Evolutionary conservation across 2,113 vertebrate species (phyloP).

Genomic region (Prunella himalayana): DNA sequence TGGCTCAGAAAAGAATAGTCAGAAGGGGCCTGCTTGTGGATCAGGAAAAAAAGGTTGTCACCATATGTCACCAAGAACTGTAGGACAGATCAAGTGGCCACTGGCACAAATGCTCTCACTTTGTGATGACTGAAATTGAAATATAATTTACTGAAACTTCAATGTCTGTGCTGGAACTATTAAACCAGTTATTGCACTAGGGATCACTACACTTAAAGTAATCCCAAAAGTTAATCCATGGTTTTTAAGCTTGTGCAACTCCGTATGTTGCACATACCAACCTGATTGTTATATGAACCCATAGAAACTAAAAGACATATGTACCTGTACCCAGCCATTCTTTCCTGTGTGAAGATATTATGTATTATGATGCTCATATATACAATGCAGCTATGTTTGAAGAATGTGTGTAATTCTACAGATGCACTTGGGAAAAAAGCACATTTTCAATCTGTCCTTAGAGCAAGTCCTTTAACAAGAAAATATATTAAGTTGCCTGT

Average conservation of each 20-base stretch:
- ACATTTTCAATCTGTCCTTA: background rate
- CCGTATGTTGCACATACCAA: rapidly evolving
- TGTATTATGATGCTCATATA: background rate
- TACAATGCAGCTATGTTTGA: rapidly evolving
- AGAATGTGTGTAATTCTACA: background rate
- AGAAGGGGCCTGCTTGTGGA: background rate
- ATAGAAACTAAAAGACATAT: background rate
- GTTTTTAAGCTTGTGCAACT: background rate
- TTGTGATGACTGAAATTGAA: background rate
- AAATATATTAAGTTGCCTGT: background rate
- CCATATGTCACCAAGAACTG: background rate
- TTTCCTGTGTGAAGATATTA: background rate
- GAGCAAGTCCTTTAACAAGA: background rate
- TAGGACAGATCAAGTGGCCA: background rate
- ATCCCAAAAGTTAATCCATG: background rate
- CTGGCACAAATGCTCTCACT: background rate
- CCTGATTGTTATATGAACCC: background rate
- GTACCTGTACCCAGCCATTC: background rate
- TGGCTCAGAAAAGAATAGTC: background rate
- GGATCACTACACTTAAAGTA: background rate
- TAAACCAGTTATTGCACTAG: background rate
- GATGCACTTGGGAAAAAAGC: background rate
- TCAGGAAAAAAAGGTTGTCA: background rate
- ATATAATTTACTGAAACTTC: background rate
- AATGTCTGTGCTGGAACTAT: background rate